Evolutionary conservation across 2,888 invertebrate genomes (phyloP).

Genomic region (Matsumyia berberina): DNA sequence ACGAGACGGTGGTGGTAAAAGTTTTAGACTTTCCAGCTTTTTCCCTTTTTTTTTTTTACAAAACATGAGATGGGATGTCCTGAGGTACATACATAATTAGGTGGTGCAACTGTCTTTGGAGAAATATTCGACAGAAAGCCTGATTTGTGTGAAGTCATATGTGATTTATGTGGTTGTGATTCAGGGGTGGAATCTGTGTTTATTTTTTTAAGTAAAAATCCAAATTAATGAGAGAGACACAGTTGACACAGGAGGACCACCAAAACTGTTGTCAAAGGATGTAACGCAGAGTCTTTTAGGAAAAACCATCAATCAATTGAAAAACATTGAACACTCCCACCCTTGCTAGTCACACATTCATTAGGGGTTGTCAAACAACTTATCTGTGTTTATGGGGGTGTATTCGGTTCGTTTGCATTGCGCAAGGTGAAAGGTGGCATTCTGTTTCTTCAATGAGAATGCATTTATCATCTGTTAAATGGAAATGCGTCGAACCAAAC

Average conservation of each 20-base stretch:
- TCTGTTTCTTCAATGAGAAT: constrained; percentile 29
- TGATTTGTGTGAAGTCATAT: constrained; percentile 32
- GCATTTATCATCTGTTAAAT: constrained; percentile 62
- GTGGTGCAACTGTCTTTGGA: constrained; percentile 9
- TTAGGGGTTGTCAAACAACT: constrained; percentile 66
- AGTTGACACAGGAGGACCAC: constrained; percentile 51
- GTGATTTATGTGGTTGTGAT: constrained; percentile 51
- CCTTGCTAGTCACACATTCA: constrained; percentile 38
- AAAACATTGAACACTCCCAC: constrained; percentile 43
- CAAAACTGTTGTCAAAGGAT: constrained; percentile 48
- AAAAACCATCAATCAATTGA: constrained; percentile 64
- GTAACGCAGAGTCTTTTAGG: neutral
- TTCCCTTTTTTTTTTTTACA: neutral
- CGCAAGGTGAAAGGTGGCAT: constrained; percentile 71
- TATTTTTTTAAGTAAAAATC: constrained; percentile 30
- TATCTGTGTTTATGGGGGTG: constrained; percentile 52
- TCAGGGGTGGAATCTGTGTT: constrained; percentile 8
- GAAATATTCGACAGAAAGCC: constrained; percentile 25
- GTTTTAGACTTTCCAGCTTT: constrained; percentile 1
- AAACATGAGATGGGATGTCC: neutral
- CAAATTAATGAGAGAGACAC: constrained; percentile 52
- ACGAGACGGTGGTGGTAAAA: constrained; percentile 10
- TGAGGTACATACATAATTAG: constrained; percentile 19
- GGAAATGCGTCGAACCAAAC: constrained; percentile 18
- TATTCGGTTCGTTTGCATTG: constrained; percentile 51